These are phyloP conservation scores for Phortica variegata DNA, from an alignment of 1,140 invertebrate species.

Conservation along the genomic window DNA sequence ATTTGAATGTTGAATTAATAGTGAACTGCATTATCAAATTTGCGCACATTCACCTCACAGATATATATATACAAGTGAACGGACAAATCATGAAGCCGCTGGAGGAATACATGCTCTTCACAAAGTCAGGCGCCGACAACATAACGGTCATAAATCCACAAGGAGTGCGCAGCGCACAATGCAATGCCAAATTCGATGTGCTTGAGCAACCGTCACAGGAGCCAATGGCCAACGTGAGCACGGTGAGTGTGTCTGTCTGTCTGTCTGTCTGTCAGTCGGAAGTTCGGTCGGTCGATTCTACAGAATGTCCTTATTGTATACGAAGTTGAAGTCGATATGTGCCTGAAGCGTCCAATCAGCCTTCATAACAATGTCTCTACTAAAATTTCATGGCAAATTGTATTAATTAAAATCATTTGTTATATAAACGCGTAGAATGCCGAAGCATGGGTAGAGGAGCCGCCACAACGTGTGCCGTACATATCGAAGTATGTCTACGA, in stretches of 20 bases:
- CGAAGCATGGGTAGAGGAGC: constrained; percentile 78
- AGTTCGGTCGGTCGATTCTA: no score
- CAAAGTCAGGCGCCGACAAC: constrained; percentile 75
- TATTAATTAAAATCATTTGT: constrained; percentile 33
- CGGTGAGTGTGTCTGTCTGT: constrained; percentile 58
- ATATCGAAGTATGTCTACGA: constrained; percentile 69
- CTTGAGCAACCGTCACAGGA: constrained; percentile 64
- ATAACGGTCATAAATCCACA: constrained; percentile 79
- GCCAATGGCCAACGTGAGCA: constrained; percentile 67
- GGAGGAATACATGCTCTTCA: constrained; percentile 86
- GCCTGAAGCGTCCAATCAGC: no score
- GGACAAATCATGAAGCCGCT: constrained; percentile 77
- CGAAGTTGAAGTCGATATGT: not conserved
- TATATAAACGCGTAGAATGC: constrained; percentile 56
- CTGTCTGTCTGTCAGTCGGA: no score
- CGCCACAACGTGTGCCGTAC: constrained; percentile 71
- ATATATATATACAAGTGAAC: constrained; percentile 80
- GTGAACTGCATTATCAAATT: no score
- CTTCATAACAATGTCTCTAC: not conserved
- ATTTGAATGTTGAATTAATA: constrained; percentile 55
- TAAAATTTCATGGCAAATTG: constrained; percentile 28
- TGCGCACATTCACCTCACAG: constrained; percentile 55
- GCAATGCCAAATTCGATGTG: constrained; percentile 72
- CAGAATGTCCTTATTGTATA: no score
- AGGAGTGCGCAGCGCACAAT: constrained; percentile 80